These are phyloP conservation scores for Aphidoletes aphidimyza DNA, from an alignment of 2,888 invertebrate genomes.

Conservation along the genomic window DNA sequence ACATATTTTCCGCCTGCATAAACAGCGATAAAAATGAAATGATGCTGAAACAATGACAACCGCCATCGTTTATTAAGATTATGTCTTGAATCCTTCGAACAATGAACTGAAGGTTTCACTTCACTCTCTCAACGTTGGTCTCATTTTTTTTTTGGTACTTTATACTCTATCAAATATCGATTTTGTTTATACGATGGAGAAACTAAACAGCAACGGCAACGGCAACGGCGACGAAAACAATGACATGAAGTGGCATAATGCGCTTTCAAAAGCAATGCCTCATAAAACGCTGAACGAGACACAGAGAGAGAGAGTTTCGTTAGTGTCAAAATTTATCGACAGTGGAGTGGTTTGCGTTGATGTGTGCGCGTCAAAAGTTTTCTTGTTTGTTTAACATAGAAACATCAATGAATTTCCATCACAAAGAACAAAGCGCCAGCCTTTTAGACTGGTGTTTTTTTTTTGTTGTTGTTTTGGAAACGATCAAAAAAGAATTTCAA, in stretches of 20 bases:
- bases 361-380: conserved; percentile 38
- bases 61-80: conserved; percentile 44
- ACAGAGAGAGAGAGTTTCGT: no score
- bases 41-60: conserved; percentile 49
- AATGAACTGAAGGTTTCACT: neutral
- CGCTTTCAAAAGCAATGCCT: conserved; percentile 4
- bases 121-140: neutral
- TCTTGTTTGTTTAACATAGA: neutral
- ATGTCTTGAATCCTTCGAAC: conserved; percentile 28
- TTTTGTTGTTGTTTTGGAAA: no score
- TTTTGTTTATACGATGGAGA: conserved; percentile 1
- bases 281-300: no score
- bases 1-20: conserved; percentile 34
- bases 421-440: neutral
- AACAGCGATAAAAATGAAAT: conserved; percentile 47
- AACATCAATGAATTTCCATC: conserved; percentile 28
- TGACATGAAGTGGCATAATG: conserved; percentile 31
- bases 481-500: neutral
- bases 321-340: neutral
- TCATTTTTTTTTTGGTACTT: no score
- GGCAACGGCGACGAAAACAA: neutral
- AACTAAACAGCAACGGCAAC: neutral
- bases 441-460: neutral
- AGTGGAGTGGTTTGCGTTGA: neutral
- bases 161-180: conserved; percentile 19